Conservation (phyloP, 2,113 vertebrate genomes). For the Leptocoma aspasia region DNA sequence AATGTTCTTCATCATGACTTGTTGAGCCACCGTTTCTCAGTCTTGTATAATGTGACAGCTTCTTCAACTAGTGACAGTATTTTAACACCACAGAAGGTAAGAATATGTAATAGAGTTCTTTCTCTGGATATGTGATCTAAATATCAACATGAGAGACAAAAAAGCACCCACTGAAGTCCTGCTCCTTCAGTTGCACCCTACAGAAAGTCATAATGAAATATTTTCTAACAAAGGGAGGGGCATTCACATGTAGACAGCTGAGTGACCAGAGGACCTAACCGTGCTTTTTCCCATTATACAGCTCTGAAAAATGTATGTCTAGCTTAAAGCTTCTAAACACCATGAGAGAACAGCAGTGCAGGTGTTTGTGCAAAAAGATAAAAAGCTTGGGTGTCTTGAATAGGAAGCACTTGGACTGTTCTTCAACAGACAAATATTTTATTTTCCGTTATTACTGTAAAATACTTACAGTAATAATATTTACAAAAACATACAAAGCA, state of each 20-base stretch:
- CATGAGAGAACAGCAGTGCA: not conserved
- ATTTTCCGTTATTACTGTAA: not conserved
- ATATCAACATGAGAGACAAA: not conserved
- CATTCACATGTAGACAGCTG: not conserved
- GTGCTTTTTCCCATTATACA: not conserved
- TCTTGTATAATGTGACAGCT: not conserved
- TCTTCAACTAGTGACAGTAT: not conserved
- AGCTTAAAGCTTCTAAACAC: not conserved
- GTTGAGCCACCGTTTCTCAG: not conserved
- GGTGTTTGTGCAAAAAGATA: not conserved
- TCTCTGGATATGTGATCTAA: not conserved
- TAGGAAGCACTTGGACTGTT: not conserved
- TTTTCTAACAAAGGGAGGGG: accelerated
- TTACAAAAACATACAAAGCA: not conserved
- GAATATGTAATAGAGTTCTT: not conserved
- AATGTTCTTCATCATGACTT: not conserved
- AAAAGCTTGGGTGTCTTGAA: not conserved
- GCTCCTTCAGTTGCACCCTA: not conserved
- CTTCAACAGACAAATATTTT: not conserved
- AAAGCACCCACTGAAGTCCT: accelerated
- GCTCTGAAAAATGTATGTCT: not conserved
- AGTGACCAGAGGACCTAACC: not conserved
- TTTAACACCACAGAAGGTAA: not conserved
- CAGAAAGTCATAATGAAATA: not conserved
- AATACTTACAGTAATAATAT: not conserved